A percentile compares a stretch with the other conserved stretches of the same genome.
phyloP scores from a whole-genome alignment of 2,113 vertebrate genomes.

The Oncorhynchus clarkii region DNA sequence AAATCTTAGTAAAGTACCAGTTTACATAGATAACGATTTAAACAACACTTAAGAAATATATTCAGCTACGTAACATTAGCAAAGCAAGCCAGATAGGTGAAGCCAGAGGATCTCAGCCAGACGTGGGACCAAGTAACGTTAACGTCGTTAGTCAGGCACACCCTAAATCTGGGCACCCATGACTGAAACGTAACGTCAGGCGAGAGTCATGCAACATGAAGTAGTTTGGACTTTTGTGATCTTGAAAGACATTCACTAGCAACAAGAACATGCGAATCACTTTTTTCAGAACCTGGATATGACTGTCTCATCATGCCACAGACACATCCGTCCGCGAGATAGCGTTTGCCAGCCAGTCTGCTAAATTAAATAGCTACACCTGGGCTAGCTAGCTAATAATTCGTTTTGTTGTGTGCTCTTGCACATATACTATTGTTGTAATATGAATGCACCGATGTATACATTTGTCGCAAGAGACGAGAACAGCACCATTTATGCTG shows the following conservation, averaged over 20 bases:
- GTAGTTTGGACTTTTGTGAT: too few relatives aligned
- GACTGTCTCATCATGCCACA: constrained; percentile 58
- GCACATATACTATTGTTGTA: constrained; percentile 6
- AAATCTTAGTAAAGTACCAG: too few relatives aligned
- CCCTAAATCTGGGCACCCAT: constrained; percentile 50
- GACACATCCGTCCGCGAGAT: constrained; percentile 42
- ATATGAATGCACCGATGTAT: constrained; percentile 76
- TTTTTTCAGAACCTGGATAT: constrained; percentile 28
- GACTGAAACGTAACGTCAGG: not conserved
- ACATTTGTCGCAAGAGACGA: constrained; percentile 94
- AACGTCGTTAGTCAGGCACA: constrained; percentile 41
- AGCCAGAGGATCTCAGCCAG: constrained; percentile 21
- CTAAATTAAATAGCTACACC: constrained; percentile 29
- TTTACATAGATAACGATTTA: too few relatives aligned
- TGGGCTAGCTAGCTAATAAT: not conserved
- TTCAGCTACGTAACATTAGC: too few relatives aligned
- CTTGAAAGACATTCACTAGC: too few relatives aligned
- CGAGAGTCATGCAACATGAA: not conserved
- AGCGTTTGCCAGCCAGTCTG: constrained; percentile 44
- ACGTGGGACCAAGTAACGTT: constrained; percentile 37
- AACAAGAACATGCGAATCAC: not conserved
- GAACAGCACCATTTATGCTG: constrained; percentile 90
- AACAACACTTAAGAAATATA: too few relatives aligned
- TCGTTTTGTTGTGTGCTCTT: not conserved
- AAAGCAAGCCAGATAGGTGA: too few relatives aligned